phyloP scores from a whole-genome alignment of 2,888 invertebrate genomes.

The Cephonodes hylas region DNA sequence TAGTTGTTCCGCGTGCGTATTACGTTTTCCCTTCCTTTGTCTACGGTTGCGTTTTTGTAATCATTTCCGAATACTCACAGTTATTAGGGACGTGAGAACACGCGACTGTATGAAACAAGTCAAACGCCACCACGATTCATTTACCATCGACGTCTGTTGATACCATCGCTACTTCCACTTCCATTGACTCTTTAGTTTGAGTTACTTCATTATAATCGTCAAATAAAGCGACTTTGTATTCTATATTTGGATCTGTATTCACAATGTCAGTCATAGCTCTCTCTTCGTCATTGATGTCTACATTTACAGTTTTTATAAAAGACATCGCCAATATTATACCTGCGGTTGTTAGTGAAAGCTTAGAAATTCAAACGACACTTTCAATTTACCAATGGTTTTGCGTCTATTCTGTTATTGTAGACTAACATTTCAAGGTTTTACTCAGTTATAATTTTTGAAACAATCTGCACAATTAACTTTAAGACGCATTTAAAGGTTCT shows the following conservation, averaged over 20 bases:
- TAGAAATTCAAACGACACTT: constrained; percentile 28
- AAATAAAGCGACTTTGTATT: constrained; percentile 28
- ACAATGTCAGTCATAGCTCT: constrained; percentile 18
- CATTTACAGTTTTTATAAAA: constrained; percentile 40
- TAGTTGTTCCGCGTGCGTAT: constrained; percentile 57
- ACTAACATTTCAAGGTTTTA: neutral
- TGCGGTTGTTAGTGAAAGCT: constrained; percentile 52
- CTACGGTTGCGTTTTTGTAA: constrained; percentile 72
- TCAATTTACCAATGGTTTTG: constrained; percentile 14
- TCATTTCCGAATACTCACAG: constrained; percentile 68
- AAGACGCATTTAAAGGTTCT: neutral
- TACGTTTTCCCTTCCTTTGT: constrained; percentile 74
- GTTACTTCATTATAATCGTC: constrained; percentile 22
- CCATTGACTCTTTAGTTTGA: constrained; percentile 40
- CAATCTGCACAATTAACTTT: no score
- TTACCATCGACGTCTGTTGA: constrained; percentile 48
- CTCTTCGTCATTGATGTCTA: constrained; percentile 32
- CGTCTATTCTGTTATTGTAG: neutral
- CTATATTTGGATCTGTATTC: constrained; percentile 10
- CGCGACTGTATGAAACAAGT: constrained; percentile 38
- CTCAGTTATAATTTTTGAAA: no score
- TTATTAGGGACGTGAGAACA: constrained; percentile 78
- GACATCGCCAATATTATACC: constrained; percentile 41
- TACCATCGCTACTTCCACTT: constrained; percentile 45
- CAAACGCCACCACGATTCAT: constrained; percentile 54